Evolutionary conservation across 37 sponge, comb jelly and placozoan genomes (phyloP), one percentile per base, ranked within the genome.

Genomic region (Theonella swinhoei): DNA sequence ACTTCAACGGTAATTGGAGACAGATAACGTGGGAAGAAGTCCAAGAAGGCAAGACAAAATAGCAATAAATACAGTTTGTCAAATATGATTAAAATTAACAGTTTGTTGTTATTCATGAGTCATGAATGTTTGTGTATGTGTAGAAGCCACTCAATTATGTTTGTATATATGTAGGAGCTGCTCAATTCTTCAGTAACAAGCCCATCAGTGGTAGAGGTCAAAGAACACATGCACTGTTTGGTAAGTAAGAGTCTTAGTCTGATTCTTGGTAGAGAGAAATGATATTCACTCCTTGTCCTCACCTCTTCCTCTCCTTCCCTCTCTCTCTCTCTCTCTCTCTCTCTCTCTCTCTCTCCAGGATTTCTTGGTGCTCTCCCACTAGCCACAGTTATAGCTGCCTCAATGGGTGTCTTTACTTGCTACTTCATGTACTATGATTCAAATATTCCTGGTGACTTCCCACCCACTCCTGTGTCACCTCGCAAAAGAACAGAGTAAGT

Each of bases 391-490:
- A 0, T 83, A 22, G 89, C 84, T 37, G 8, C 72, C 8, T 7
- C 61, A 0, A 61, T 40, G 70, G 78, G 74, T 7, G 40, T 73
- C 0, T 71, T 83, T 37, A 89, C 89, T 2, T 89, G 71, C 72
- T 23, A 83, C 25, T 72, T 77, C 42, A 83, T 83, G 72, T 89
- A 73, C 84, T 89, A 89, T 63, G 89, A 89, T 40, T 89, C 89
- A 32, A 60, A 77, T 35, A 63, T 63, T 41, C 89, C 89, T 33
- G 89, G 89, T 30, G 69, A 67, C 80, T 89, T 77, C 74, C 89
- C 89, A 0, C 89, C 84, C 32, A 83, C 89, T 41, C 89, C 89
- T n/a, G 82, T 89, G 0, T 74, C 89, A 25, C 89, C 89, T 3
- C 38, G 76, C 58, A 76, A 47, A 14, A 14, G 11, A 7, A 47